These are phyloP conservation scores for Thecocarcelia acutangulata DNA, from an alignment of 2,888 invertebrate genomes.

Conservation along the genomic window DNA sequence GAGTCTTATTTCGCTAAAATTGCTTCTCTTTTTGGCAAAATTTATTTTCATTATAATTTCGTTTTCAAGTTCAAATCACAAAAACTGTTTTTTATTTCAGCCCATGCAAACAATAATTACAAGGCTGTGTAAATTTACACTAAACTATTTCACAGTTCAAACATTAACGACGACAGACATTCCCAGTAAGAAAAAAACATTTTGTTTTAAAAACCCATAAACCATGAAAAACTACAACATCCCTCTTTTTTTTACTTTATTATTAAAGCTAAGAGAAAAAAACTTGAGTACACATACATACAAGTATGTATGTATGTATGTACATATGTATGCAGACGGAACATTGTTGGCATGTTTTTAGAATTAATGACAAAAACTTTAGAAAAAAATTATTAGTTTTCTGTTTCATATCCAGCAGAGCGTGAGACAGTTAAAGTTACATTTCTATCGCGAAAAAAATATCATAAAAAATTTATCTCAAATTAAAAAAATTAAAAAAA, in stretches of 20 bases:
- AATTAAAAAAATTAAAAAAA: slow-evolving; percentile 16
- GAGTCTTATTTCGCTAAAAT: no score
- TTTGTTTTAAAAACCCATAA: slow-evolving; percentile 39
- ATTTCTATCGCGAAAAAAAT: slow-evolving; percentile 37
- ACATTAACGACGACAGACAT: slow-evolving; percentile 9
- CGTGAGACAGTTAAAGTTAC: slow-evolving; percentile 61
- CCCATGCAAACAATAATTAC: slow-evolving; percentile 36
- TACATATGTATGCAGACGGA: no score
- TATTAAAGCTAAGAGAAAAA: background rate
- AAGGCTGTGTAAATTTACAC: slow-evolving; percentile 53
- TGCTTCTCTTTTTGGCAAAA: no score
- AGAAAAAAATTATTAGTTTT: background rate
- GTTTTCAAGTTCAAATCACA: slow-evolving; percentile 62
- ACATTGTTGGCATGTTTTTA: slow-evolving; percentile 24
- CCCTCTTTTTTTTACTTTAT: slow-evolving; percentile 5
- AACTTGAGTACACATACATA: no score
- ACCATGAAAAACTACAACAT: slow-evolving; percentile 47
- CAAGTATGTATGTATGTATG: no score
- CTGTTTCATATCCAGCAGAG: slow-evolving; percentile 50
- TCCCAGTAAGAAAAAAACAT: background rate
- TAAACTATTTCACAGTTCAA: slow-evolving; percentile 34
- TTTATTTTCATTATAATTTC: background rate
- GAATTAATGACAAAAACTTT: slow-evolving; percentile 40
- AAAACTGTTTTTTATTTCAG: background rate
- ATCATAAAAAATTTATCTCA: slow-evolving; percentile 13